Conservation (phyloP, 2,888 invertebrate species). For the Orthonevra nobilis region DNA sequence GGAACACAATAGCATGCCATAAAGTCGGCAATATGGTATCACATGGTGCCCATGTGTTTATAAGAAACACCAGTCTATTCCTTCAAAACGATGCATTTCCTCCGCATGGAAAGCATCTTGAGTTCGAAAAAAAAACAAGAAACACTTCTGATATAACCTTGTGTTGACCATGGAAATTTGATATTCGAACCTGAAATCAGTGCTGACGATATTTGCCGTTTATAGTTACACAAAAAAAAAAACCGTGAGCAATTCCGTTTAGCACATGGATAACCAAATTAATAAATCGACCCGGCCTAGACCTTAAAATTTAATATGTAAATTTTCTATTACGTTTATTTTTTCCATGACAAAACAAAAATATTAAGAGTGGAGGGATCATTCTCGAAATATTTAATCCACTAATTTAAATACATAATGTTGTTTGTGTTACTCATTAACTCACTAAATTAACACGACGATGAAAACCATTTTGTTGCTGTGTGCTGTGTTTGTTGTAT, state of each 20-base stretch:
- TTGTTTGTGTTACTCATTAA: conserved; percentile 57
- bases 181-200: conserved; percentile 2
- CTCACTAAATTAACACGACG: conserved; percentile 40
- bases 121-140: conserved; percentile 3
- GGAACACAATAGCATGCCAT: conserved; percentile 36
- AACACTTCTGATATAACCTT: conserved; percentile 9
- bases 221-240: conserved; percentile 11
- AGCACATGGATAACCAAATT: conserved; percentile 51
- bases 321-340: conserved; percentile 24
- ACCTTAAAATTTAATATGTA: conserved; percentile 67
- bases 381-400: conserved; percentile 37
- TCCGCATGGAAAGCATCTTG: conserved; percentile 28
- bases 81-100: conserved; percentile 43
- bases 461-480: conserved; percentile 17
- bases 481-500: too few relatives aligned
- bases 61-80: conserved; percentile 45
- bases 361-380: not conserved
- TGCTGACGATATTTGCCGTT: not conserved
- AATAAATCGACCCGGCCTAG: conserved; percentile 59
- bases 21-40: conserved; percentile 16
- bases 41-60: conserved; percentile 59
- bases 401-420: conserved; percentile 50
- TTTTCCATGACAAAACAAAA: not conserved
- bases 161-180: conserved; percentile 50
- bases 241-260: conserved; percentile 34